Base-by-base conservation (phyloP, 2,113 vertebrate genomes). In the Ameiurus melas region DNA sequence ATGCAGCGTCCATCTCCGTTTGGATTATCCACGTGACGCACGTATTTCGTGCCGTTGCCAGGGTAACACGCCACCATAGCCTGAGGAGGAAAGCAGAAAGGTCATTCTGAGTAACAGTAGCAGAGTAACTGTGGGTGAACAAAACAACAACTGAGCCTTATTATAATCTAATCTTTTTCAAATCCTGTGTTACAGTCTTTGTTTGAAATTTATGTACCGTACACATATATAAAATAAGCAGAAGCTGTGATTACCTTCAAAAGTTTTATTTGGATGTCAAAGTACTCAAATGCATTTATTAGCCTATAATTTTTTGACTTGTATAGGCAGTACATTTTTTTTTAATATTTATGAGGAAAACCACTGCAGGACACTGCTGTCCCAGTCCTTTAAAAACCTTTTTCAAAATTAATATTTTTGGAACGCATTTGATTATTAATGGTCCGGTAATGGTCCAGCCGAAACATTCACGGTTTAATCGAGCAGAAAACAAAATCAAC, bases 41-140 rank as follows among this genome's bases (percentile, higher is more conserved):
- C 96, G 9, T 98, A 98, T 57, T 97, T 97, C 60, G 96, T 95
- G 55, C 97, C 97, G 4, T 96, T 97, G 79, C 97, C 97, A 51
- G 97, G 97, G 91, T 98, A 98, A 95, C 97, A 98, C 13, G 97
- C 97, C 91, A 98, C 97, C 97, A 98, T 98, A 25, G 96, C 97
- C 97, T 98, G 90, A 66, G 89, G 92, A 92, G 88, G 89, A 92
- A 22, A 85, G 62, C 90, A 86, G 66, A 83, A 70, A 91, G 8
- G 6, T 88, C 73, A 80, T 88, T 70, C 47, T 14, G 55, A 64
- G 81, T 85, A 57, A 87, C 51, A 79, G 51, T 55, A 79, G 51
- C 82, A 25, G 43, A 77, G 25, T 39, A 62, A 20, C 33, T 22
- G 43, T 47, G 12, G 57, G 53, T 30, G 43, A 55, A 78, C 60